A percentile compares a stretch with the other conserved stretches of the same genome.
phyloP scores from a whole-genome alignment of 2,888 invertebrate species.

The Notodonta dromedarius region DNA sequence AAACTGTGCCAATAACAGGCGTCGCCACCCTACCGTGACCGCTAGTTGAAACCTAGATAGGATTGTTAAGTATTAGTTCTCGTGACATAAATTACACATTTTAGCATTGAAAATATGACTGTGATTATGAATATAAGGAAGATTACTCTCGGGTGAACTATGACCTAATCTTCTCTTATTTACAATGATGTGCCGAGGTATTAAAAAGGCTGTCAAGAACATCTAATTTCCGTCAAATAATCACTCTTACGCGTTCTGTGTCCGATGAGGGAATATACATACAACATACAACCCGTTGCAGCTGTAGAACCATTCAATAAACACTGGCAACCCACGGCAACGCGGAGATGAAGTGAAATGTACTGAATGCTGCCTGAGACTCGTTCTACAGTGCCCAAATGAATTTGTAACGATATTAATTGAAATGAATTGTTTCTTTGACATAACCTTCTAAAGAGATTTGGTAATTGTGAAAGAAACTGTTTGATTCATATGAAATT shows the following conservation, averaged over 20 bases:
- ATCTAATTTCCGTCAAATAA: not conserved
- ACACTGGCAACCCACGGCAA: conserved; percentile 23
- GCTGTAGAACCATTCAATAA: conserved; percentile 26
- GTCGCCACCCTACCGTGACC: conserved; percentile 39
- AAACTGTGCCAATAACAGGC: conserved; percentile 59
- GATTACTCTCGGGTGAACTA: too few relatives aligned
- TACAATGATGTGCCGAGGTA: not conserved
- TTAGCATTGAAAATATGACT: too few relatives aligned
- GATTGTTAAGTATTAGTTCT: not conserved
- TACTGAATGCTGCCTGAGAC: conserved; percentile 30
- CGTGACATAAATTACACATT: too few relatives aligned
- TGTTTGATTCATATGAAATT: too few relatives aligned
- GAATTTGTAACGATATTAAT: too few relatives aligned
- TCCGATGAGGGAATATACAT: conserved; percentile 34
- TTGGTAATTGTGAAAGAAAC: too few relatives aligned
- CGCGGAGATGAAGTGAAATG: conserved; percentile 34
- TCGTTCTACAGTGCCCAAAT: conserved; percentile 25
- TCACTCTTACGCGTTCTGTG: conserved; percentile 2
- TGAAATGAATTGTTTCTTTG: too few relatives aligned
- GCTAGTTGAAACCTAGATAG: not conserved
- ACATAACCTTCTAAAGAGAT: too few relatives aligned
- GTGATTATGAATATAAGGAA: too few relatives aligned
- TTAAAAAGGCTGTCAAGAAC: conserved; percentile 8
- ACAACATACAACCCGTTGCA: conserved; percentile 23
- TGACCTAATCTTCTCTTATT: not conserved